Conservation (phyloP, 2,888 invertebrate genomes). For the Synanthedon myopaeformis region DNA sequence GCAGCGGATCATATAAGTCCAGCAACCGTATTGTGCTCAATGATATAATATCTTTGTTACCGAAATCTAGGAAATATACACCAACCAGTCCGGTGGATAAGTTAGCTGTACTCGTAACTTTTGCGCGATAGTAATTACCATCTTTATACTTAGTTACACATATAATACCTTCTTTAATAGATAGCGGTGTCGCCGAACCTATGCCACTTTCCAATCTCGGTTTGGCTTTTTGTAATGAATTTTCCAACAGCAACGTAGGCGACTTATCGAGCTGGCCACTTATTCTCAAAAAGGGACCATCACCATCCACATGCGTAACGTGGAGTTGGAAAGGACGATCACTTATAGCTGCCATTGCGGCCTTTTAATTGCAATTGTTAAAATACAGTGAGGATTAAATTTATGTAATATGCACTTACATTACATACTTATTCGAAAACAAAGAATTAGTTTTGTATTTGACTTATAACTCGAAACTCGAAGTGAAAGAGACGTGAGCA, state of each 20-base stretch:
- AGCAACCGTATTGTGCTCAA: conserved; percentile 70
- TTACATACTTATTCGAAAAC: too few relatives aligned
- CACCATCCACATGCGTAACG: conserved; percentile 77
- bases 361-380: not conserved
- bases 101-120: conserved; percentile 60
- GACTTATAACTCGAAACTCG: too few relatives aligned
- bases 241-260: conserved; percentile 69
- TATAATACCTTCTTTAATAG: conserved; percentile 64
- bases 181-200: conserved; percentile 55
- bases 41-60: conserved; percentile 73
- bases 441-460: too few relatives aligned
- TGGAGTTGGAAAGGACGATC: conserved; percentile 55
- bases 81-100: conserved; percentile 67
- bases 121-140: conserved; percentile 74
- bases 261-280: conserved; percentile 77
- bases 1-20: conserved; percentile 60
- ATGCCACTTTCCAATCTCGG: conserved; percentile 55
- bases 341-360: conserved; percentile 38
- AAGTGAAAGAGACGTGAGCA: too few relatives aligned
- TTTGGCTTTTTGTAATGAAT: conserved; percentile 43
- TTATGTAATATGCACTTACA: not conserved
- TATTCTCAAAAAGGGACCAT: conserved; percentile 77
- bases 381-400: not conserved
- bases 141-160: conserved; percentile 78
- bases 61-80: conserved; percentile 78